These are phyloP conservation scores for Papilio polyxenes DNA, from an alignment of 1,140 invertebrate genomes.

Conservation along the genomic window DNA sequence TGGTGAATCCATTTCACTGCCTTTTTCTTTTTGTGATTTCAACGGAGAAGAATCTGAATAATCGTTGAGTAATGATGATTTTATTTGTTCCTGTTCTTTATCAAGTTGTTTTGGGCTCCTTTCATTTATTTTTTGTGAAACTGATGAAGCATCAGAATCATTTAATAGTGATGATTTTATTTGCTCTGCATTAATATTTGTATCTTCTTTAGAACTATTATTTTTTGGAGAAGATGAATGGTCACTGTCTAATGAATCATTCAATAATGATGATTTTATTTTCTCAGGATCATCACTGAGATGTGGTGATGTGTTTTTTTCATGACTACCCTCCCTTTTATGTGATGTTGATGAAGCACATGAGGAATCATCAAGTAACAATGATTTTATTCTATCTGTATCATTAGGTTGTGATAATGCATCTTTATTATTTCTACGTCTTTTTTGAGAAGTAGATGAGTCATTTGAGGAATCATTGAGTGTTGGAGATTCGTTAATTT, in stretches of 20 bases:
- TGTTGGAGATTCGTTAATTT: background rate
- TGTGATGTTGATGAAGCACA: background rate
- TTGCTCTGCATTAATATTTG: background rate
- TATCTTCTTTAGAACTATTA: background rate
- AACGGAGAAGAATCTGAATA: slow-evolving; percentile 48
- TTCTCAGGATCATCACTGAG: slow-evolving; percentile 36
- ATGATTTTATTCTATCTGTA: background rate
- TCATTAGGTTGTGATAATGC: background rate
- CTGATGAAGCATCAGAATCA: background rate
- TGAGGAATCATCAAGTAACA: slow-evolving; percentile 1
- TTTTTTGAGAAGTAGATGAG: slow-evolving; percentile 16
- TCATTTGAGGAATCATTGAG: slow-evolving; percentile 38
- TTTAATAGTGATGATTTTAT: background rate
- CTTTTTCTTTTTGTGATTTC: slow-evolving; percentile 46
- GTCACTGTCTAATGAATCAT: slow-evolving; percentile 52
- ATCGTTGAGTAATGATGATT: slow-evolving; percentile 49
- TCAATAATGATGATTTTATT: slow-evolving; percentile 47
- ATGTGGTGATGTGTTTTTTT: background rate
- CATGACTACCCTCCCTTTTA: background rate
- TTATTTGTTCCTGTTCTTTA: slow-evolving; percentile 42
- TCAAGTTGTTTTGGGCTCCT: background rate
- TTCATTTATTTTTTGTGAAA: background rate
- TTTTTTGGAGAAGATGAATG: background rate
- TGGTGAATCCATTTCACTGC: slow-evolving; percentile 44
- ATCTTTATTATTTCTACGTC: background rate